Evolutionary conservation across 2,888 invertebrate genomes (phyloP).

Genomic region (Agrotis segetum): DNA sequence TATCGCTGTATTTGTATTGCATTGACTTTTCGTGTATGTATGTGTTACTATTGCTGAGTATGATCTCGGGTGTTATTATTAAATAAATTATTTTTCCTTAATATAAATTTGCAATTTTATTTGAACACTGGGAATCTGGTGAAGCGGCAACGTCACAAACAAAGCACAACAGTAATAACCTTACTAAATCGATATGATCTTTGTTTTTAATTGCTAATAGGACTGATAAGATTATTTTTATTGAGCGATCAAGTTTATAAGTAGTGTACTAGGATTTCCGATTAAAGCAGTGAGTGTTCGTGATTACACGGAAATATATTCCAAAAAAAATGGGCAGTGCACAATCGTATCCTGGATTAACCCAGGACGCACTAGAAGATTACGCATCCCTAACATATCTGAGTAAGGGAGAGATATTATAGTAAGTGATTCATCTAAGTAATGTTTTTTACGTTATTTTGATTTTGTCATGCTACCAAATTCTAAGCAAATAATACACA

Average conservation of each 20-base stretch:
- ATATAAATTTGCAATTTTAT: conserved; percentile 55
- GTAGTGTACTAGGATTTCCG: conserved; percentile 28
- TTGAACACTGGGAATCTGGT: conserved; percentile 23
- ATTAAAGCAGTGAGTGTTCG: conserved; percentile 17
- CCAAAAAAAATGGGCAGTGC: conserved; percentile 85
- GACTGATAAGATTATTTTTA: conserved; percentile 59
- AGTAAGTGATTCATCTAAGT: conserved; percentile 86
- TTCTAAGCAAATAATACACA: conserved; percentile 1
- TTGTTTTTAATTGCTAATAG: conserved; percentile 38
- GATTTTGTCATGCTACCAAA: not conserved
- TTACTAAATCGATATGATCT: conserved; percentile 34
- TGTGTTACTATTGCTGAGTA: conserved; percentile 82
- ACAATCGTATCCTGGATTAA: conserved; percentile 87
- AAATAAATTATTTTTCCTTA: conserved; percentile 85
- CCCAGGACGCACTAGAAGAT: conserved; percentile 91
- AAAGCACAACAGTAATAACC: conserved; percentile 23
- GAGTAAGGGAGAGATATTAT: conserved; percentile 91
- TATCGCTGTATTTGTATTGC: conserved; percentile 50
- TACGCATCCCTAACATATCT: conserved; percentile 92
- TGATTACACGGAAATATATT: conserved; percentile 5
- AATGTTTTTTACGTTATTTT: not conserved
- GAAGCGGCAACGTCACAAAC: conserved; percentile 30
- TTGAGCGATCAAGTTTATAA: conserved; percentile 38
- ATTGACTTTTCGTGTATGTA: conserved; percentile 60
- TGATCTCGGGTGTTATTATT: conserved; percentile 82